A percentile compares a stretch with the other conserved stretches of the same genome.
phyloP scores from a whole-genome alignment of 2,888 invertebrate species.

The Drosophila borborema region DNA sequence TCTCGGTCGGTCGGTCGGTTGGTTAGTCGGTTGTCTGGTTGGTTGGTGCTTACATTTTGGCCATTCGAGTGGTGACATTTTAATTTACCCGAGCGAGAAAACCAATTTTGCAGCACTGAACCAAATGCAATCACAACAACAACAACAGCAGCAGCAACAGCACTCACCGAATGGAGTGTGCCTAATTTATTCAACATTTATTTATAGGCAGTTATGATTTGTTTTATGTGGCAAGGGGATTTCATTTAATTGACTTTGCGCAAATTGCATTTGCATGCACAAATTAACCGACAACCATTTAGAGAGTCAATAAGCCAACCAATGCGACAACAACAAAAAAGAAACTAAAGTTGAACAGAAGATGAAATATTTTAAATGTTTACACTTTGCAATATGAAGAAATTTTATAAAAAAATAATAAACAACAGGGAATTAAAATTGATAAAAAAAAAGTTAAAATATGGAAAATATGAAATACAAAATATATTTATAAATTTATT shows the following conservation, averaged over 20 bases:
- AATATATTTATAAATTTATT: background rate
- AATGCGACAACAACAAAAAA: background rate
- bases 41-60: slow-evolving; percentile 56
- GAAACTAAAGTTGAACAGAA: background rate
- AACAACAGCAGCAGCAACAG: slow-evolving; percentile 22
- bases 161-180: slow-evolving; percentile 26
- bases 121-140: slow-evolving; percentile 46
- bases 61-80: slow-evolving; percentile 74
- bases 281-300: slow-evolving; percentile 28
- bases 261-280: slow-evolving; percentile 49
- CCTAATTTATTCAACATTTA: slow-evolving; percentile 75
- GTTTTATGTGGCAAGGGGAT: slow-evolving; percentile 41
- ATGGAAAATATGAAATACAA: background rate
- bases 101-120: slow-evolving; percentile 69
- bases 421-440: background rate
- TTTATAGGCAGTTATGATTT: slow-evolving; percentile 75
- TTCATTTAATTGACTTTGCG: slow-evolving; percentile 50
- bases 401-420: background rate
- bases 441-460: background rate
- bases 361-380: too few relatives aligned
- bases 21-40: slow-evolving; percentile 23
- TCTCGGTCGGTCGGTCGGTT: background rate
- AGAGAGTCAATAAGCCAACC: slow-evolving; percentile 8
- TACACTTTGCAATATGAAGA: background rate
- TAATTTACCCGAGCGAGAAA: slow-evolving; percentile 77